Base-by-base conservation (phyloP, 2,888 invertebrate species). In the Tinea trinotella region DNA sequence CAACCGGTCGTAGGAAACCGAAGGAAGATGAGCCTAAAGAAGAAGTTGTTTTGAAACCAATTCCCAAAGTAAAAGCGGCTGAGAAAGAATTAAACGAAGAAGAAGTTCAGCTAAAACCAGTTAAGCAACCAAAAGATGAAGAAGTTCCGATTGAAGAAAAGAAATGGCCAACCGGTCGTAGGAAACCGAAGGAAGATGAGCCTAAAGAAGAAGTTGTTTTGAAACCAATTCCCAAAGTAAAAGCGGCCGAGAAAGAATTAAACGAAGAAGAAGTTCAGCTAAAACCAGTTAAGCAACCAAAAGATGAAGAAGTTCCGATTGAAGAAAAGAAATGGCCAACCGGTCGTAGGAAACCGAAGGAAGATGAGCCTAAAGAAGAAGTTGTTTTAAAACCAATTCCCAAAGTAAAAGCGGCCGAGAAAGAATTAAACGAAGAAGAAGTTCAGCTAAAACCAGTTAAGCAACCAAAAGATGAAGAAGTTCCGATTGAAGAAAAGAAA, bases 151-250 rank as follows among this genome's bases (percentile, higher is more conserved):
- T 70, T 2, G 62, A 75, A 46, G 74, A 76, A 56, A 65, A 68
- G 3, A 62, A 66, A 62, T 76, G 67, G 71, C 74, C 62, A 36
- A 66, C 62, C 9, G 79, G 77, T 1, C 73, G 68, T 54, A 73
- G 70, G 54, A 67, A 67, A 4, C 76, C 76, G 17, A 64, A 71
- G 7, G 70, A 72, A 54, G 73, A 82, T 61, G 71, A 59, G 65
- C 70, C 63, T 62, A 76, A 71, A 53, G 88, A 88, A 66, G 77
- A 86, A 56, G 75, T 88, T 0, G 66, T 70, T 18, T 68, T 89
- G 0, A 88, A 89, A 57, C 88, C 88, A 0, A 62, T 79, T 22
- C 65, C 66, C 7, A 69, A 65, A 59, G 60, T 58, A 3, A 63
- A 58, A 15, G 52, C 12, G 7, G 30, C 54, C 1, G 62, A 69